Evolutionary conservation across 2,888 invertebrate genomes (phyloP), one percentile per base, ranked within the genome.

Genomic region (Calameuta filiformis): DNA sequence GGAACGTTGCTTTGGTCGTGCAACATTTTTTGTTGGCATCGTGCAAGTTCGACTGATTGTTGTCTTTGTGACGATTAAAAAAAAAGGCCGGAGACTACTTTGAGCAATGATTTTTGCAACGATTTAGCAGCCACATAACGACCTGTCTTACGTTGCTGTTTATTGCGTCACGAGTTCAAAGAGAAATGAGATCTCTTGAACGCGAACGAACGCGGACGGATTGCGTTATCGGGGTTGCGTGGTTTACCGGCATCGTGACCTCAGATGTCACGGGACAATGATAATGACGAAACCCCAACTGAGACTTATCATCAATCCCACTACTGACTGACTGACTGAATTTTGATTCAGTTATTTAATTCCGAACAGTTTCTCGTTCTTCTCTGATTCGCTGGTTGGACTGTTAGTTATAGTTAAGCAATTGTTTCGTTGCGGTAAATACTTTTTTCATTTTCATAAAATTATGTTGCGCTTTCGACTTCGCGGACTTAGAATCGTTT

Each of bases 201-300:
- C 56, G 23, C 2, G 56, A 56, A 56, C 23, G 15, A 23, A 6
- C 23, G 56, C 23, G 9, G 56, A 56, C 9, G 56, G 1, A 56
- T 23, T 23, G 6, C 2, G 56, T 56, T 56, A 56, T 56, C 56
- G 56, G 9, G 23, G 56, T 23, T 15, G 56, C 35, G 71, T 76
- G 11, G 15, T 74, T 68, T 35, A 76, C 80, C 83, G 34, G 74
- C 81, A 74, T 31, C 76, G 68, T 85, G 87, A 86, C 84, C 86
- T 75, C 81, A 30, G 77, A 40, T 80, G 76, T 79, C 81, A 76
- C 78, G n/a, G 68, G 81, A 81, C 80, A 79, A 78, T 23, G 56
- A 56, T 56, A 56, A 56, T 23, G 23, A 56, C 23, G 9, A 56
- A 56, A 56, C 23, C 0, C 2, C 23, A 56, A 56, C 56, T 1